Evolutionary conservation across 2,113 vertebrate species (phyloP).

Genomic region (Dipodomys merriami): DNA sequence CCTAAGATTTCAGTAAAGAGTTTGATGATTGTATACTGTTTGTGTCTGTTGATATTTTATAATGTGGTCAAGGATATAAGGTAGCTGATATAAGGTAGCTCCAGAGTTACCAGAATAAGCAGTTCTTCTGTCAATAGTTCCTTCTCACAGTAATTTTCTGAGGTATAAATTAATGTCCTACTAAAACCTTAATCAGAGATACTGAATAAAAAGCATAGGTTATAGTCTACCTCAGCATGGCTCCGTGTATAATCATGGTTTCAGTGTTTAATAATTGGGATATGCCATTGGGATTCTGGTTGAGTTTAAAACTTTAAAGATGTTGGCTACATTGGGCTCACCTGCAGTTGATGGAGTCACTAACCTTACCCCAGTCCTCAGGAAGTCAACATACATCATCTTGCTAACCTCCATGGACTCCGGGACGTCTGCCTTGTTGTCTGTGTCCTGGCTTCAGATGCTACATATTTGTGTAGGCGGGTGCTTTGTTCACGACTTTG

Average conservation of each 20-base stretch:
- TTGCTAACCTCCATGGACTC: neutral
- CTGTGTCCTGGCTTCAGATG: neutral
- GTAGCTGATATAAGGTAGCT: neutral
- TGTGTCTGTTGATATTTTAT: neutral
- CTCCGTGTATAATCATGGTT: neutral
- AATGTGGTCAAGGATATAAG: neutral
- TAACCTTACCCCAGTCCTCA: neutral
- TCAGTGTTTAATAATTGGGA: neutral
- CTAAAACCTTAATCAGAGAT: constrained; percentile 13
- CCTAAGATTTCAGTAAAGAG: constrained; percentile 1
- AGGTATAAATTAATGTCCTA: neutral
- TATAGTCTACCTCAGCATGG: neutral
- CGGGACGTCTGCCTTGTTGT: neutral
- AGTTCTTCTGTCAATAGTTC: constrained; percentile 1
- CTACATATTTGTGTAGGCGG: constrained; percentile 12
- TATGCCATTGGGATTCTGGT: constrained; percentile 11
- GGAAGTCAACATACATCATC: neutral
- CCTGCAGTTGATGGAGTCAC: neutral
- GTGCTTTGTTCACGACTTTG: constrained; percentile 41
- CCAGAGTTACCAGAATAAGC: neutral
- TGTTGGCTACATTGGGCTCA: neutral
- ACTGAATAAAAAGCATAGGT: neutral
- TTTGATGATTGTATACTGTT: neutral
- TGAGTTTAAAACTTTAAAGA: neutral
- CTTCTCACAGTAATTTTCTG: constrained; percentile 40